Evolutionary conservation across 2,888 invertebrate genomes (phyloP).

Genomic region (Tuberolachnus salignus): DNA sequence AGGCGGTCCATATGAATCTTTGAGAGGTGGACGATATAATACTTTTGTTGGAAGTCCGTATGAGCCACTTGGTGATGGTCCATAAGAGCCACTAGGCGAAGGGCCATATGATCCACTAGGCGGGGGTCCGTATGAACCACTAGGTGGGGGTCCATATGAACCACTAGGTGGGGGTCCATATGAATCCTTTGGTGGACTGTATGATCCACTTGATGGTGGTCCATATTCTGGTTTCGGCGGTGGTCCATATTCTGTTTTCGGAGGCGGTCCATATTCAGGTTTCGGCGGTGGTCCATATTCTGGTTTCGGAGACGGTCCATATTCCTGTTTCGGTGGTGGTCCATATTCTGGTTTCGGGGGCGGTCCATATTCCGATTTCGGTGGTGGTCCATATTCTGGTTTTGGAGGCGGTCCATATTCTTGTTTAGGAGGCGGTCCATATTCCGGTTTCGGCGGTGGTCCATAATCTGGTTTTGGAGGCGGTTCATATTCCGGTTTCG

Average conservation of each 20-base stretch:
- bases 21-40: conserved; percentile 57
- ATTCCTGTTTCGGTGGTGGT: conserved; percentile 60
- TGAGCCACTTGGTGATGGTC: conserved; percentile 57
- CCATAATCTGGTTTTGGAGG: conserved; percentile 58
- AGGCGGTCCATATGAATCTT: conserved; percentile 53
- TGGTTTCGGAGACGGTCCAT: conserved; percentile 63
- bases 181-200: conserved; percentile 60
- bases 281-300: conserved; percentile 60
- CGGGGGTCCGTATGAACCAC: conserved; percentile 61
- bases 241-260: conserved; percentile 61
- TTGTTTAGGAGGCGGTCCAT: conserved; percentile 60
- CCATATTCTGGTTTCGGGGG: conserved; percentile 61
- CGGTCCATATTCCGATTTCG: conserved; percentile 62
- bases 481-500: conserved; percentile 61
- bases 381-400: conserved; percentile 60
- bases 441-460: conserved; percentile 61
- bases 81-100: conserved; percentile 54
- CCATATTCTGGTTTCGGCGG: conserved; percentile 63
- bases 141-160: conserved; percentile 61
- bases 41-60: conserved; percentile 60
- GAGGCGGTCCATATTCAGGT: conserved; percentile 62
- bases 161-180: conserved; percentile 62
- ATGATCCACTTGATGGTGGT: too few species aligned
- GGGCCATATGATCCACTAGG: conserved; percentile 56
- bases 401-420: conserved; percentile 62